Evolutionary conservation across 2,888 invertebrate species (phyloP), one percentile per base, ranked within the genome.

Genomic region (Rhingia rostrata): DNA sequence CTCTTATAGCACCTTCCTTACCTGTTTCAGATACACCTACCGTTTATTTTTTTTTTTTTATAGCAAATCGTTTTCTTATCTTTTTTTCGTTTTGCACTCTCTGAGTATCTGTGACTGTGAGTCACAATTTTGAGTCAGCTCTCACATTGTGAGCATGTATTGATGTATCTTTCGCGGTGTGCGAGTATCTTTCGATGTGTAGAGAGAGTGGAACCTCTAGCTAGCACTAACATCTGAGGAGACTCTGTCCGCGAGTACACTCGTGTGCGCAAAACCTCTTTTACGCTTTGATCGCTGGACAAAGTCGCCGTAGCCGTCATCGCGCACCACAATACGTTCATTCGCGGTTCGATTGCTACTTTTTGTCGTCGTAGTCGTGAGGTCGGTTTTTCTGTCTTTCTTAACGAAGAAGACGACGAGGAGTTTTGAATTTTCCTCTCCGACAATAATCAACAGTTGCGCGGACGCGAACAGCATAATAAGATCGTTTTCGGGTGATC

Each of bases 381-480:
- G 22, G 22, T 22, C 22, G 22, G 22, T 56, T 56, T 47, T 49
- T 45, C 14, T 35, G 32, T 30, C 12, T 6, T 70, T 49, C 49
- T 47, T 39, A 49, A 60, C 70, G 70, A 56, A 69, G 58, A 45
- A 43, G 32, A 58, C 47, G 70, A 60, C 32, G n/a, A 37, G 14
- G 41, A 60, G 84, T 66, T 84, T 84, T 73, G 69, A 79, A 80
- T 75, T 80, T 61, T 84, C 69, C 79, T 79, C 84, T 84, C 79
- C 74, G 74, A 43, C 60, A 53, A 74, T 79, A 79, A 84, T 79
- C 83, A 79, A 84, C 84, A 84, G 84, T 84, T 84, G 84, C 84
- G 84, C 84, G 84, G 45, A 84, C 80, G 84, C 80, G 80, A 72
- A 84, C 84, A 84, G 74, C 74, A 84, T 80, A 84, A 80, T 56